Base-by-base conservation (phyloP, 2,888 invertebrate species). In the Druceiella hillmani region DNA sequence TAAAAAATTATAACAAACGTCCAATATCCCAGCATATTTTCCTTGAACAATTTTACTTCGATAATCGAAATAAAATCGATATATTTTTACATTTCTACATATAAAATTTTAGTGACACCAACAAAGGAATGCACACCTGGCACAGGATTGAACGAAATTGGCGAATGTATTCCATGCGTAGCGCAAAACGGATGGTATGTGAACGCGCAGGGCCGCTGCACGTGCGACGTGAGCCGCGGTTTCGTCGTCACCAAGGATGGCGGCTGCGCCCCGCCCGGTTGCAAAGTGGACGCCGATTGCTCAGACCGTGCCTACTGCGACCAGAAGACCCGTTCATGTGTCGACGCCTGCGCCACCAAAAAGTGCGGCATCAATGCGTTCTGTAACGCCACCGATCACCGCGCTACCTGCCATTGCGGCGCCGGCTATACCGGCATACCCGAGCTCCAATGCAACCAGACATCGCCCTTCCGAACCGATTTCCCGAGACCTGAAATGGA, bases 401-500 rank as follows among this genome's bases (percentile, higher is more conserved):
- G 78, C 47, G 84, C 84, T 2, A 70, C 79, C 33, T 91, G 90
- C 59, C 78, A 80, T 43, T 91, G 90, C 56, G 80, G 82, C 32
- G 73, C 79, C 12, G 87, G 86, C 20, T 85, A 83, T 56, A 74
- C 75, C 4, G 89, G 89, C 50, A 82, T 89, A 56, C 81, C 88
- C 1, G 79, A 85, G 46, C 66, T 78, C 12, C 71, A 78, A 49
- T 90, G 90, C 69, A 82, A 81, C 49, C 62, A 65, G 14, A 71
- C 68, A 13, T 58, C 55, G 49, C 67, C 64, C 52, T 76, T 76
- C 50, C 75, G 85, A 26, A 88, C 87, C 0, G 87, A 87, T 55
- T 89, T 91, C 76, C 88, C 88, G 10, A 75, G 78, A 50, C 89
- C 90, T 4, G 87, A 87, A 40, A 86, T 91, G 81, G 76, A 79